phyloP scores from a whole-genome alignment of 2,113 vertebrate species.

The Syngnathus scovelli region DNA sequence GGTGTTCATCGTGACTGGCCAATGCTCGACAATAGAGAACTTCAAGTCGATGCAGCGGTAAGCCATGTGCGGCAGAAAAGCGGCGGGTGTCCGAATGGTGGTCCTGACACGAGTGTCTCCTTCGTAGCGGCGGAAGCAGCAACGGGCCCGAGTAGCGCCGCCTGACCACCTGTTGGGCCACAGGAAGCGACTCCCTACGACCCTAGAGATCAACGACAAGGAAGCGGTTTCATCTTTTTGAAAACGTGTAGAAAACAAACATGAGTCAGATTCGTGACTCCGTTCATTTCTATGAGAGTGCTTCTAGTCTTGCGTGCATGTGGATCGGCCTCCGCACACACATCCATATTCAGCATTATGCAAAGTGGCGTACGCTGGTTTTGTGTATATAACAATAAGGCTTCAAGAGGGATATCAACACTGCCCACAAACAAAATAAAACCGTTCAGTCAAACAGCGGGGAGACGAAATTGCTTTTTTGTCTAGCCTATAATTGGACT shows the following conservation, averaged over 20 bases:
- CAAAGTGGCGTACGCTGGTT: background rate
- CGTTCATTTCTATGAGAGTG: background rate
- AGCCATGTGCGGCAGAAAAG: background rate
- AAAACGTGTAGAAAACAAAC: background rate
- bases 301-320: background rate
- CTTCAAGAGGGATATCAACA: background rate
- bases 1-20: conserved; percentile 58
- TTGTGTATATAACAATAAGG: background rate
- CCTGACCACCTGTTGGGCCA: conserved; percentile 52
- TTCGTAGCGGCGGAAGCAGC: conserved; percentile 68
- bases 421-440: background rate
- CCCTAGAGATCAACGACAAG: conserved; percentile 26
- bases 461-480: background rate
- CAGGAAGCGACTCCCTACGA: conserved; percentile 45
- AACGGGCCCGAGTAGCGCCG: conserved; percentile 77
- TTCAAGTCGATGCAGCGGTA: conserved; percentile 61
- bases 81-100: conserved; percentile 21
- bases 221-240: background rate
- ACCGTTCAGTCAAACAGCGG: background rate
- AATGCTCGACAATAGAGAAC: conserved; percentile 64
- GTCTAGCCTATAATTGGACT: background rate
- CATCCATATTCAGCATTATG: background rate
- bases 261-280: background rate
- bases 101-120: conserved; percentile 66
- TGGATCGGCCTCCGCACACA: background rate